A percentile compares a stretch with the other conserved stretches of the same genome.
Conservation (phyloP, 2,113 vertebrate genomes). For the Nyctibius bracteatus region DNA sequence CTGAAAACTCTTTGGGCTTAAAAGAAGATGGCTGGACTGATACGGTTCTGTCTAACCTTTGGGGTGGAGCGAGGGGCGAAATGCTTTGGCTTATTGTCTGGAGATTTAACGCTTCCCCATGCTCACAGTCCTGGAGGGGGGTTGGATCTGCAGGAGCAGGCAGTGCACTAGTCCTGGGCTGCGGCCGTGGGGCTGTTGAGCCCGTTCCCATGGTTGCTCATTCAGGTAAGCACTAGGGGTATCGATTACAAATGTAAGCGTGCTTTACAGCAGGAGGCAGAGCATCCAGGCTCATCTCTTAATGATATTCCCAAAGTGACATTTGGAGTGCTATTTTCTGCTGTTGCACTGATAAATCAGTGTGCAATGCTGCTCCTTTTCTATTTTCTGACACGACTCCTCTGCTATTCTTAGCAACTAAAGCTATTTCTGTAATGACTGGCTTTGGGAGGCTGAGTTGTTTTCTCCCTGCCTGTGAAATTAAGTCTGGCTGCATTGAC, state of each 20-base stretch:
- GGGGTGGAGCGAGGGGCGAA: neutral
- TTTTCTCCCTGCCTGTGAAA: conserved; percentile 29
- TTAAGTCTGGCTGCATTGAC: conserved; percentile 1
- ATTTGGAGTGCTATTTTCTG: conserved; percentile 44
- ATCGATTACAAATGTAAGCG: neutral
- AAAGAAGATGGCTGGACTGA: neutral
- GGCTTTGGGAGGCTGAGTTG: neutral
- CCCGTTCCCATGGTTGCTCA: neutral
- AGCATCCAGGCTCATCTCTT: conserved; percentile 6
- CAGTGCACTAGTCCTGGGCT: neutral
- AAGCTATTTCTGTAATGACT: conserved; percentile 29
- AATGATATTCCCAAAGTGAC: conserved; percentile 47
- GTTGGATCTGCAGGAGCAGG: neutral
- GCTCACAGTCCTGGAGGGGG: neutral
- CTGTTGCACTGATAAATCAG: conserved; percentile 31
- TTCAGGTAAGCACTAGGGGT: neutral
- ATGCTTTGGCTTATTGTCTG: neutral
- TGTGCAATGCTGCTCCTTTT: conserved; percentile 13
- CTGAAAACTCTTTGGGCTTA: neutral
- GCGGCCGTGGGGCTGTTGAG: neutral
- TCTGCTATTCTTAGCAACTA: conserved; percentile 51
- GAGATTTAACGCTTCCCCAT: neutral
- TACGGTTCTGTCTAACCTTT: neutral
- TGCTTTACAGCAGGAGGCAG: neutral
- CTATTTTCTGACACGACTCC: conserved; percentile 42